Percentiles rank a stretch among this genome's conserved stretches.
phyloP scores from a whole-genome alignment of 2,888 invertebrate species.

The Margaritifera margaritifera region DNA sequence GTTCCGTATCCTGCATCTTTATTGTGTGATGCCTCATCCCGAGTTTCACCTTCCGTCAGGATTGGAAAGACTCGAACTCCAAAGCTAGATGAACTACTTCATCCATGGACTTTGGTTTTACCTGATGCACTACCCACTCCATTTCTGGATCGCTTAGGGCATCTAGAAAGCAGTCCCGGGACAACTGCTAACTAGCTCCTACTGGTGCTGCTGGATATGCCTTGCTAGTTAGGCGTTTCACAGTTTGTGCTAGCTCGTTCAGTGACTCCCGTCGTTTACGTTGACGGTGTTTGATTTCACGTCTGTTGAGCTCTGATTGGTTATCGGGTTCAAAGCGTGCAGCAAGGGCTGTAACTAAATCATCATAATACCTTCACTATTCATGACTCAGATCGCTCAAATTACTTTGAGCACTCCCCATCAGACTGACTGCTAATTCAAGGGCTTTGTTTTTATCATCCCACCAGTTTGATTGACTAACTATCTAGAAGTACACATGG shows the following conservation, averaged over 20 bases:
- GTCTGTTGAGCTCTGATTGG: slow-evolving; percentile 6
- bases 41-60: no score
- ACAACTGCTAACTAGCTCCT: not conserved
- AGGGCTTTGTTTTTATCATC: slow-evolving; percentile 4
- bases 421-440: slow-evolving; percentile 5
- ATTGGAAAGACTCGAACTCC: slow-evolving; percentile 2
- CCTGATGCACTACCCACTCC: slow-evolving; percentile 13
- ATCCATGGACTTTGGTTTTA: slow-evolving; percentile 4
- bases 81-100: slow-evolving; percentile 1
- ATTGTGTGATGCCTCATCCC: no score
- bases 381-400: slow-evolving; percentile 3
- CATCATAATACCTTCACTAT: not conserved
- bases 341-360: slow-evolving; percentile 2
- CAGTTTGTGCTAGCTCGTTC: not conserved
- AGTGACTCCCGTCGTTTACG: slow-evolving; percentile 5
- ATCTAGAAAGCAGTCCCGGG: slow-evolving; percentile 5
- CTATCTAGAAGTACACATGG: slow-evolving; percentile 3
- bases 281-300: slow-evolving; percentile 3
- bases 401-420: slow-evolving; percentile 1
- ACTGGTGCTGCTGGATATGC: slow-evolving; percentile 5
- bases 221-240: slow-evolving; percentile 3
- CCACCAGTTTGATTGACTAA: slow-evolving; percentile 2
- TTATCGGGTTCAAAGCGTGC: slow-evolving; percentile 9
- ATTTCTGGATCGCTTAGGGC: slow-evolving; percentile 8
- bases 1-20: not conserved